These are phyloP conservation scores for Coleophora flavipennella DNA, from an alignment of 2,888 invertebrate genomes.

Conservation along the genomic window DNA sequence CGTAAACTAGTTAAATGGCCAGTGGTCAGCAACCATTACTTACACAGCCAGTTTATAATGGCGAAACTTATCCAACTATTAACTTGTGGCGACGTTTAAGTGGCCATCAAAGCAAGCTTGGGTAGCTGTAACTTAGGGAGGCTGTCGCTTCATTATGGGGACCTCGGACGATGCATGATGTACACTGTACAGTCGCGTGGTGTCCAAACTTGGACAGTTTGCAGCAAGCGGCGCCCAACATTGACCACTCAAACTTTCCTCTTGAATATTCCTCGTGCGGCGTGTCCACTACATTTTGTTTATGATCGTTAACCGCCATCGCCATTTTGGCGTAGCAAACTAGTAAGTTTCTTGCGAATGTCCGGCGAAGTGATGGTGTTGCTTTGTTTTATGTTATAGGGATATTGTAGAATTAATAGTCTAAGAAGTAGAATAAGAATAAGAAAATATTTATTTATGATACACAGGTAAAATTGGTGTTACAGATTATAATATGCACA, in stretches of 20 bases:
- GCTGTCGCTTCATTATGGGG: slow-evolving; percentile 62
- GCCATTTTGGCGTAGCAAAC: slow-evolving; percentile 28
- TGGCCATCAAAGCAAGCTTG: slow-evolving; percentile 63
- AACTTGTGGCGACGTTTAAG: slow-evolving; percentile 50
- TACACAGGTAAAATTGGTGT: no score
- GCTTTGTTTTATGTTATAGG: no score
- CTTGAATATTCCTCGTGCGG: slow-evolving; percentile 61
- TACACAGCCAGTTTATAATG: slow-evolving; percentile 46
- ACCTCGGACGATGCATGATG: slow-evolving; percentile 59
- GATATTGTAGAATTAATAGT: no score
- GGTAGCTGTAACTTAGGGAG: slow-evolving; percentile 54
- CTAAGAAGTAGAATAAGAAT: no score
- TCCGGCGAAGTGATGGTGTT: slow-evolving; percentile 21
- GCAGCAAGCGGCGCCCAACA: slow-evolving; percentile 58
- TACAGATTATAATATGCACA: no score
- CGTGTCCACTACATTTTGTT: slow-evolving; percentile 39
- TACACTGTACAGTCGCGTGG: slow-evolving; percentile 19
- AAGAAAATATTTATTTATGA: no score
- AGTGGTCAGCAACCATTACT: slow-evolving; percentile 15
- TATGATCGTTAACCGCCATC: slow-evolving; percentile 50
- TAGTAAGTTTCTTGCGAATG: slow-evolving; percentile 46
- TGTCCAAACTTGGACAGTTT: slow-evolving; percentile 55
- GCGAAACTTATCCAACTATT: slow-evolving; percentile 48
- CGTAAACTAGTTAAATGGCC: no score
- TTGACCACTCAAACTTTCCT: slow-evolving; percentile 56